Percentiles rank a stretch among this genome's conserved stretches.
Conservation (phyloP, 2,888 invertebrate genomes). For the Ochropacha duplaris region DNA sequence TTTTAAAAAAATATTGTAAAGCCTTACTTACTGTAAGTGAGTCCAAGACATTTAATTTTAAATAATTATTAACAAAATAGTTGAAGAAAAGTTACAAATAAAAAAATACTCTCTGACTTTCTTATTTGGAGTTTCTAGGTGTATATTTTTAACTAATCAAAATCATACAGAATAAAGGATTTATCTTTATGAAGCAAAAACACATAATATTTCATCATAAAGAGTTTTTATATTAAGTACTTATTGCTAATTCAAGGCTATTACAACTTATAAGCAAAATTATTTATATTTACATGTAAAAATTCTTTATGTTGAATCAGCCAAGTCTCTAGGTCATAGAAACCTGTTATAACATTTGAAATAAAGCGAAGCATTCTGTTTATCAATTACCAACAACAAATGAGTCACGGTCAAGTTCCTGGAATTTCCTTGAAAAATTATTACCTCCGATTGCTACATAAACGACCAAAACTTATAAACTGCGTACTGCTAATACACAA, state of each 20-base stretch:
- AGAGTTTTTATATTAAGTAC: not conserved
- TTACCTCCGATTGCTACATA: not conserved
- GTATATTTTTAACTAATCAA: no score
- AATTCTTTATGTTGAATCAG: not conserved
- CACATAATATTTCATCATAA: not conserved
- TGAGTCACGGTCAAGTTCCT: not conserved
- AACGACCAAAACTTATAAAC: no score
- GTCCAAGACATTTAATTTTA: no score
- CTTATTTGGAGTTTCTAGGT: no score
- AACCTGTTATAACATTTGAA: not conserved
- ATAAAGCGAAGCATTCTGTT: not conserved
- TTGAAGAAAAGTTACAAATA: no score
- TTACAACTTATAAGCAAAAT: not conserved
- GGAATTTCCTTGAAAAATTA: slow-evolving; percentile 1
- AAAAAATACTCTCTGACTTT: no score
- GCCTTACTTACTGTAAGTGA: no score
- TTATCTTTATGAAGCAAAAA: no score
- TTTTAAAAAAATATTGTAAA: no score
- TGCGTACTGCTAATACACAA: no score
- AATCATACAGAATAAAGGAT: no score
- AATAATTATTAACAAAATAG: no score
- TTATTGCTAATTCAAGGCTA: not conserved
- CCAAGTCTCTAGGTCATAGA: not conserved
- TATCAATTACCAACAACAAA: not conserved
- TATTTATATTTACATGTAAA: not conserved